Conservation (phyloP, 2,113 vertebrate genomes). For the Gymnogyps californianus region DNA sequence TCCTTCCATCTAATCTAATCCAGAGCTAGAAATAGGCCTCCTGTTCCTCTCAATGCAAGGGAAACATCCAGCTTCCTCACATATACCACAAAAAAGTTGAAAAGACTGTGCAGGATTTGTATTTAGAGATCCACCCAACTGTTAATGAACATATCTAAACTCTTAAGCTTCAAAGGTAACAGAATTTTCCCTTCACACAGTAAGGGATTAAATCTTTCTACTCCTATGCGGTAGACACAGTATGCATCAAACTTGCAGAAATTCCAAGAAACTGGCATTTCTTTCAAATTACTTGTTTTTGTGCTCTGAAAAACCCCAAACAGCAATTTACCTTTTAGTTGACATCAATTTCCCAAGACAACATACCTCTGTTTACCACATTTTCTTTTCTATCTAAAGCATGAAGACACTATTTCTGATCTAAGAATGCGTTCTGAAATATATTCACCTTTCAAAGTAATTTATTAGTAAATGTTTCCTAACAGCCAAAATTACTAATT, state of each 20-base stretch:
- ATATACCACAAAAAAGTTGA: neutral
- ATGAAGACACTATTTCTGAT: neutral
- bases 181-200: neutral
- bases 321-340: neutral
- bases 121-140: neutral
- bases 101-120: neutral
- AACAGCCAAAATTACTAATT: neutral
- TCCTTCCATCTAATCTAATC: neutral
- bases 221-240: neutral
- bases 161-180: neutral
- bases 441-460: neutral
- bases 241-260: neutral
- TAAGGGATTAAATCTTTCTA: neutral
- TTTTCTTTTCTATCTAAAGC: neutral
- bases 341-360: neutral
- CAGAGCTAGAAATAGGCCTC: neutral
- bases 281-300: neutral
- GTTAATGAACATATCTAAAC: neutral
- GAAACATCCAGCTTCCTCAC: neutral
- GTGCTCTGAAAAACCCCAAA: neutral
- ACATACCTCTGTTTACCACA: accelerated
- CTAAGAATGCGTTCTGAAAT: neutral
- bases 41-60: neutral
- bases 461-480: neutral
- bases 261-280: neutral